Evolutionary conservation across 2,797 vertebrate genomes (phyloP).

Genomic region (Phoebastria nigripes): DNA sequence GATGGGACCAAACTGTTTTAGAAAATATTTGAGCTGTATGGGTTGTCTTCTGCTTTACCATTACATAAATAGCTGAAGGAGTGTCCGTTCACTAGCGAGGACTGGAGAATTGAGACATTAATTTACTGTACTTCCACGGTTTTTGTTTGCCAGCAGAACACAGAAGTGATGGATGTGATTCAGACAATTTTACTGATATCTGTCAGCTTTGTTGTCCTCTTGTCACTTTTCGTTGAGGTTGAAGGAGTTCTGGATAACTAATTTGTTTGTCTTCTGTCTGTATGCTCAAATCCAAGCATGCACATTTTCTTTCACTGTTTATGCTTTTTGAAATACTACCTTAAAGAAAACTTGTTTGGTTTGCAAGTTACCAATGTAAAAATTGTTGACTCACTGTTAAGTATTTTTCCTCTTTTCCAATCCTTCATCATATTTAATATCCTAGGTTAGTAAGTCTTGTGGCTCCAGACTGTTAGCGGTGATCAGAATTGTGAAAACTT

Average conservation of each 20-base stretch:
- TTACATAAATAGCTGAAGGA: neutral
- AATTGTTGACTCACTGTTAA: neutral
- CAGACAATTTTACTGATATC: neutral
- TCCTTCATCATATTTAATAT: neutral
- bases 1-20: neutral
- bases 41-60: neutral
- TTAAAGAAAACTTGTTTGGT: neutral
- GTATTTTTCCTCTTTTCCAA: neutral
- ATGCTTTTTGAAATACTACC: neutral
- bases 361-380: neutral
- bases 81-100: accelerated
- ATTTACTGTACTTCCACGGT: neutral
- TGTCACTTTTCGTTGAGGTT: neutral
- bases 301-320: neutral
- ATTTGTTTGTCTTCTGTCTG: neutral
- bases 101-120: neutral
- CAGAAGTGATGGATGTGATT: neutral
- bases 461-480: neutral
- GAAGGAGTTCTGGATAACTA: neutral
- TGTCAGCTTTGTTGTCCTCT: neutral
- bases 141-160: neutral
- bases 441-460: neutral
- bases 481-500: neutral
- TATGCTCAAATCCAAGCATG: neutral
- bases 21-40: neutral